phyloP scores from a whole-genome alignment of 2,888 invertebrate species.

The Temnothorax ravouxi region DNA sequence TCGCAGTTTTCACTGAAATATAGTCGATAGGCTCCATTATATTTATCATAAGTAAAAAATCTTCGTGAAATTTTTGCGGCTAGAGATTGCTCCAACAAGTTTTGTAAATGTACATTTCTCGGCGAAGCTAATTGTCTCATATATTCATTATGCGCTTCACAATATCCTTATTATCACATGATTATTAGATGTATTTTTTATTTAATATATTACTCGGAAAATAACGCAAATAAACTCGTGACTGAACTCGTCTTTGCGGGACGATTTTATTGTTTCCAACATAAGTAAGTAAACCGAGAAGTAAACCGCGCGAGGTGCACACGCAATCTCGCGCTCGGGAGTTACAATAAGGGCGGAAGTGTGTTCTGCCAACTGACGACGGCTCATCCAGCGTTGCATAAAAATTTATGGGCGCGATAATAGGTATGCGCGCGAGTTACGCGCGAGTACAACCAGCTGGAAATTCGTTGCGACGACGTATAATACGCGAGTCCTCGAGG shows the following conservation, averaged over 20 bases:
- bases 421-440: slow-evolving; percentile 63
- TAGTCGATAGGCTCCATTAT: background rate
- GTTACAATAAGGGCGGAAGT: slow-evolving; percentile 56
- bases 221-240: slow-evolving; percentile 3
- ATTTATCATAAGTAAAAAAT: background rate
- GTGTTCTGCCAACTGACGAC: slow-evolving; percentile 48
- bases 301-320: background rate
- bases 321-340: slow-evolving; percentile 38
- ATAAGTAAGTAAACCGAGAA: too few species aligned
- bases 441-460: slow-evolving; percentile 43
- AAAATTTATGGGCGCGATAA: slow-evolving; percentile 76
- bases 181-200: background rate
- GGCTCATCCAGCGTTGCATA: slow-evolving; percentile 71
- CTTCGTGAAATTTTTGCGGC: background rate
- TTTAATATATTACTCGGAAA: background rate
- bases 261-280: slow-evolving; percentile 30
- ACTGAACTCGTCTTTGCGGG: slow-evolving; percentile 12
- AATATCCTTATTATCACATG: background rate
- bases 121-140: background rate
- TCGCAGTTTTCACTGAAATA: background rate
- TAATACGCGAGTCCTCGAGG: background rate
- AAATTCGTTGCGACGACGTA: slow-evolving; percentile 29
- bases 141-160: background rate
- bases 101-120: background rate
- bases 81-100: background rate